A percentile compares a stretch with the other conserved stretches of the same genome.
Evolutionary conservation across 2,888 invertebrate genomes (phyloP).

Genomic region (Lysandra bellargus): DNA sequence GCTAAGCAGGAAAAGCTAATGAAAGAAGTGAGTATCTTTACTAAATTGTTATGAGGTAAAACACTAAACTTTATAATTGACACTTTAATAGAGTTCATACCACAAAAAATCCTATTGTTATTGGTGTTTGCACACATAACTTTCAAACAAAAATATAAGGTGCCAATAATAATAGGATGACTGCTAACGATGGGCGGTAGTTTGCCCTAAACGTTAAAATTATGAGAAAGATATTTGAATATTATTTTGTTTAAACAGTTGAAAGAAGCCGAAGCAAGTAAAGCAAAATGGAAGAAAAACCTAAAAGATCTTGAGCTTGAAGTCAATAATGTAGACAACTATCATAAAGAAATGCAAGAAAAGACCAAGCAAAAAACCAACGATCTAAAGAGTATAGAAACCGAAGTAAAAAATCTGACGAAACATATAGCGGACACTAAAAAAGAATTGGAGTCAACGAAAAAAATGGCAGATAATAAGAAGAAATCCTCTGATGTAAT

Average conservation of each 20-base stretch:
- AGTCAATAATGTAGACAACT: constrained; percentile 52
- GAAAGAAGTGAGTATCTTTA: constrained; percentile 50
- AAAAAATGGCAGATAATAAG: constrained; percentile 48
- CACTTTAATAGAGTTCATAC: no score
- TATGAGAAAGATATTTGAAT: background rate
- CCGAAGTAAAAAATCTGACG: constrained; percentile 55
- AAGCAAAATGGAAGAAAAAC: constrained; percentile 62
- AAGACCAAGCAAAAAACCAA: constrained; percentile 58
- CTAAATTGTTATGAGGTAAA: background rate
- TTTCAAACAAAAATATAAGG: no score
- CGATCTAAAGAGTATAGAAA: constrained; percentile 56
- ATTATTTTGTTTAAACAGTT: constrained; percentile 49
- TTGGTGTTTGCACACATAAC: no score
- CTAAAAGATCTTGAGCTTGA: constrained; percentile 63
- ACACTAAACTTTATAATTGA: no score
- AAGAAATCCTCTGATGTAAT: constrained; percentile 59
- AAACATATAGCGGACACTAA: constrained; percentile 54
- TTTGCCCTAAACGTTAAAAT: no score
- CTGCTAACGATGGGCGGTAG: no score
- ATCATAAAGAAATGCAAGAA: constrained; percentile 53
- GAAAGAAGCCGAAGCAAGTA: constrained; percentile 55
- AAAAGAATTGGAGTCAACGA: constrained; percentile 49
- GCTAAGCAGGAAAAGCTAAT: constrained; percentile 55
- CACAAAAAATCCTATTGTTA: no score
- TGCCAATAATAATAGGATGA: no score